A percentile compares a stretch with the other conserved stretches of the same genome.
Evolutionary conservation across 2,797 vertebrate genomes (phyloP).

Genomic region (Adrianichthys oophorus): DNA sequence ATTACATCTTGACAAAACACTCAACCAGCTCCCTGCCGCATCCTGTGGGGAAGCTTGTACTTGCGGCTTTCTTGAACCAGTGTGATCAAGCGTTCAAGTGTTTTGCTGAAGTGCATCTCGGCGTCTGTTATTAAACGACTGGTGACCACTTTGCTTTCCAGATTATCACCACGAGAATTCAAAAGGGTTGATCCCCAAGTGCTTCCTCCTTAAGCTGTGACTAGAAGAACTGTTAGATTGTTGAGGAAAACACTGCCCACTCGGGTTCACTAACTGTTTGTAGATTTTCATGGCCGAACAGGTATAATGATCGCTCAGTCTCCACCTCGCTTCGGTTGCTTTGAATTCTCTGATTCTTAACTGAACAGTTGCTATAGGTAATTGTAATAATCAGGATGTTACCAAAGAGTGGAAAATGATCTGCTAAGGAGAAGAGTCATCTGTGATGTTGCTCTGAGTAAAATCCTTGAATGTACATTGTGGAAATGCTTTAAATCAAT

Average conservation of each 20-base stretch:
- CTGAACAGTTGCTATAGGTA: slow-evolving; percentile 12
- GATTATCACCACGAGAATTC: slow-evolving; percentile 35
- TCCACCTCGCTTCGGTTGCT: neutral
- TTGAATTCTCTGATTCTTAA: slow-evolving; percentile 9
- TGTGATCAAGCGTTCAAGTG: slow-evolving; percentile 34
- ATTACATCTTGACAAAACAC: too few species aligned
- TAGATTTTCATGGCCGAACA: slow-evolving; percentile 20
- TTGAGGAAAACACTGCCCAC: slow-evolving; percentile 4
- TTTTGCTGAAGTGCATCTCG: slow-evolving; percentile 48
- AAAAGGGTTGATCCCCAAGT: slow-evolving; percentile 27
- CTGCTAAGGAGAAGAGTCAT: slow-evolving; percentile 13
- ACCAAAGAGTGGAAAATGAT: slow-evolving; percentile 6
- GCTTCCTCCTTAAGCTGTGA: slow-evolving; percentile 17
- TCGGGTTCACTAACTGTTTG: slow-evolving; percentile 6
- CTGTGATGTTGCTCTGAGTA: slow-evolving; percentile 5
- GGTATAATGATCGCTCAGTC: slow-evolving; percentile 9
- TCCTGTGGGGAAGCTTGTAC: slow-evolving; percentile 5
- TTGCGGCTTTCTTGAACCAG: slow-evolving; percentile 22
- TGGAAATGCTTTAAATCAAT: slow-evolving; percentile 23
- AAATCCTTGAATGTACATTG: slow-evolving; percentile 19
- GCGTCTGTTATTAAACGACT: slow-evolving; percentile 37
- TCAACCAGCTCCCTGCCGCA: slow-evolving; percentile 10
- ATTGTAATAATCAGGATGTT: slow-evolving; percentile 17
- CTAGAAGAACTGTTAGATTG: slow-evolving; percentile 20
- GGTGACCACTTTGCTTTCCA: slow-evolving; percentile 37